These are phyloP conservation scores for Ypsolopha scabrella DNA, from an alignment of 2,888 invertebrate genomes.

Conservation along the genomic window DNA sequence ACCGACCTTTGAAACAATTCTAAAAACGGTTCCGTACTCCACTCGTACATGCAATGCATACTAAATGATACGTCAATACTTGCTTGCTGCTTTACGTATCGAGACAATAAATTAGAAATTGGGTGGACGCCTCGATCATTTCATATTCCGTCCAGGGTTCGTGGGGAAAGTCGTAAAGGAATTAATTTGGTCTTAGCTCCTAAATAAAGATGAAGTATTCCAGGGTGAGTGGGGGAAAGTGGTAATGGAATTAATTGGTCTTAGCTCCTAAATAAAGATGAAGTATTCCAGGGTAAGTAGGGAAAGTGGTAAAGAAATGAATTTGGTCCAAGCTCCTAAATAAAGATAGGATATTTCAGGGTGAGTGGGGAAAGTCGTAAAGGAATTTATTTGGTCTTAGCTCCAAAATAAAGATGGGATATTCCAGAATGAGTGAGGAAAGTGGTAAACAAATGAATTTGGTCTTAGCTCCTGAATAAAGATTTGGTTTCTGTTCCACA, in stretches of 20 bases:
- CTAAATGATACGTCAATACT: not conserved
- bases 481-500: too few relatives aligned
- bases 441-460: not conserved
- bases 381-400: not conserved
- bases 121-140: slow-evolving; percentile 10
- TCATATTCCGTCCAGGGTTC: not conserved
- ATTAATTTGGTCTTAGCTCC: not conserved
- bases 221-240: not conserved
- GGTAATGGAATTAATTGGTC: not conserved
- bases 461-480: not conserved
- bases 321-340: not conserved
- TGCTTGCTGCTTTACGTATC: not conserved
- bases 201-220: not conserved
- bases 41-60: slow-evolving; percentile 7
- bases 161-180: not conserved
- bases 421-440: not conserved
- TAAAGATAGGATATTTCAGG: not conserved
- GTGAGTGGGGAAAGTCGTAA: not conserved
- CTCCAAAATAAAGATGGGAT: not conserved
- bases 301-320: not conserved
- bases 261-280: not conserved
- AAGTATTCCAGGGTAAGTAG: not conserved
- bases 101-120: slow-evolving; percentile 34
- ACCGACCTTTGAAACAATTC: slow-evolving; percentile 34
- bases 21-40: slow-evolving; percentile 32